Conservation (phyloP, 1,140 invertebrate genomes). For the Proales similis region DNA sequence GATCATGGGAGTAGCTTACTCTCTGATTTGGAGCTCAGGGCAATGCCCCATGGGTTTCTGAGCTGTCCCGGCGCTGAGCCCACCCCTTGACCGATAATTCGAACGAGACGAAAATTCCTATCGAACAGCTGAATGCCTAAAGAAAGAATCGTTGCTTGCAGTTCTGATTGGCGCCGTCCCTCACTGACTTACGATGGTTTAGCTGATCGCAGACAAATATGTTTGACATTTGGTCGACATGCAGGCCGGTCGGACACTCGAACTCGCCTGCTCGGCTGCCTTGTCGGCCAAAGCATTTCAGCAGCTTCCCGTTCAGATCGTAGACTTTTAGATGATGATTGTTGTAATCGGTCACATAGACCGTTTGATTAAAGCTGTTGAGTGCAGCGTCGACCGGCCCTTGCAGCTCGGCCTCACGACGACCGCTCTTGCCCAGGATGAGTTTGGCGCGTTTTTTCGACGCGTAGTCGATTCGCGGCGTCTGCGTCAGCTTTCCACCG, state of each 20-base stretch:
- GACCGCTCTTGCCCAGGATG: conserved; percentile 13
- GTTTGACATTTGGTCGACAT: conserved; percentile 92
- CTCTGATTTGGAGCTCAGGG: conserved; percentile 58
- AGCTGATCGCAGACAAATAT: conserved; percentile 80
- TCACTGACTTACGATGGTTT: conserved; percentile 48
- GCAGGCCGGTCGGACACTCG: conserved; percentile 93
- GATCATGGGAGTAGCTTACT: not conserved
- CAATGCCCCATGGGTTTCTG: conserved; percentile 94
- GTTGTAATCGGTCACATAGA: conserved; percentile 41
- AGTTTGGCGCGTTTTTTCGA: conserved; percentile 3
- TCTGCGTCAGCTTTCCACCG: too few species aligned
- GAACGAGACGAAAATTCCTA: conserved; percentile 41
- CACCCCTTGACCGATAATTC: conserved; percentile 13
- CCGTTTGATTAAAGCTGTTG: conserved; percentile 43
- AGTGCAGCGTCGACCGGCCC: conserved; percentile 4
- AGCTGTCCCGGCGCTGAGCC: conserved; percentile 60
- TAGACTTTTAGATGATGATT: conserved; percentile 50
- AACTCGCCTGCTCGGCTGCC: conserved; percentile 60
- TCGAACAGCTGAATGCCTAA: conserved; percentile 35
- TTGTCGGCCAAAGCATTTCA: conserved; percentile 44
- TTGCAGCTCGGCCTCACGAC: conserved; percentile 6
- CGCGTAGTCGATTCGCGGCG: not conserved
- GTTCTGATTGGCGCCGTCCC: too few species aligned
- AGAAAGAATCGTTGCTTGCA: too few species aligned
- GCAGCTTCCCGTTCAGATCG: conserved; percentile 46